phyloP scores from a whole-genome alignment of 2,888 invertebrate genomes.

The Himalopsyche anomala region DNA sequence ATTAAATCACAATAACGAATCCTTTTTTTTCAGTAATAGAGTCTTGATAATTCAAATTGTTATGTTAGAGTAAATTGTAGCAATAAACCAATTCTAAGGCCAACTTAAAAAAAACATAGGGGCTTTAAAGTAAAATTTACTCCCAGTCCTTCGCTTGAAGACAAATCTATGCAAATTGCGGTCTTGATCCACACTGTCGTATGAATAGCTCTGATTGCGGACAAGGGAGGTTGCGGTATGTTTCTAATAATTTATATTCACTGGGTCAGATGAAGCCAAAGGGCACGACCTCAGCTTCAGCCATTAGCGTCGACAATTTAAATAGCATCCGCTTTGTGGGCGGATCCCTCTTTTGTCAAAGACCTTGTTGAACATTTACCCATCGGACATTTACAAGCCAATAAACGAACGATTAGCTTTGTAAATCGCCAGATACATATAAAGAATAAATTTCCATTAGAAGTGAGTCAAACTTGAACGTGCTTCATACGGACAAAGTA shows the following conservation, averaged over 20 bases:
- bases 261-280: conserved; percentile 52
- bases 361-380: conserved; percentile 39
- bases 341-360: conserved; percentile 36
- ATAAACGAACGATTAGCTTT: conserved; percentile 23
- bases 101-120: not conserved
- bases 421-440: not conserved
- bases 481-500: too few species aligned
- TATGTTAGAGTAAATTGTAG: not conserved
- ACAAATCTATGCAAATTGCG: conserved; percentile 64
- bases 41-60: not conserved
- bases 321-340: conserved; percentile 24
- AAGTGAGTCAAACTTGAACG: too few species aligned
- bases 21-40: too few species aligned
- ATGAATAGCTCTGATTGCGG: conserved; percentile 63
- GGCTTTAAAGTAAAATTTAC: conserved; percentile 14
- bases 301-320: conserved; percentile 60
- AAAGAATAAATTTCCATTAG: not conserved
- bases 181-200: conserved; percentile 53
- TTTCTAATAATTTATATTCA: conserved; percentile 65
- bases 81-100: not conserved
- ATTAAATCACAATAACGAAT: too few species aligned
- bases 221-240: conserved; percentile 51
- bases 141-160: conserved; percentile 32
- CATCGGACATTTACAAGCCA: conserved; percentile 32
- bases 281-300: conserved; percentile 49